Percentiles rank a stretch among this genome's conserved stretches.
These are phyloP conservation scores for Drosophila hamatofila DNA, from an alignment of 2,888 invertebrate species.

Conservation along the genomic window DNA sequence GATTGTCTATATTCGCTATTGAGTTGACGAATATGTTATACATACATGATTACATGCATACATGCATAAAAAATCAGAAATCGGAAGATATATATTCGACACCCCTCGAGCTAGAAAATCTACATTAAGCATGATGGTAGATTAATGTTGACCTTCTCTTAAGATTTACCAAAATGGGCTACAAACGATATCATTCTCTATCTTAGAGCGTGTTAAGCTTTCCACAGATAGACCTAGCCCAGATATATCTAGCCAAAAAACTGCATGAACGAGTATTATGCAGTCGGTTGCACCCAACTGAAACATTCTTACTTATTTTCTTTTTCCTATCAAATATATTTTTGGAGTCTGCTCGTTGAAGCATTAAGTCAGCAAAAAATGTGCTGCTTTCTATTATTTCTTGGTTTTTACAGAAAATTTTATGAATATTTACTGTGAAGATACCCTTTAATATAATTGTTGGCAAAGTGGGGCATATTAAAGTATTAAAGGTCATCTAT, in stretches of 20 bases:
- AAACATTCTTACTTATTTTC: not conserved
- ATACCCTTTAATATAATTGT: not conserved
- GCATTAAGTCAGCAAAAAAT: conserved; percentile 39
- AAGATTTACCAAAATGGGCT: no score
- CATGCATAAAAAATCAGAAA: not conserved
- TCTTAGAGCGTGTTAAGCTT: no score
- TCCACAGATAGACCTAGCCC: no score
- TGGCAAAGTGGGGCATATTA: not conserved
- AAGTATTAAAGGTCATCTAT: no score
- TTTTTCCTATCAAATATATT: not conserved
- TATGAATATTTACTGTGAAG: conserved; percentile 28
- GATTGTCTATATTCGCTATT: no score
- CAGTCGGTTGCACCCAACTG: not conserved
- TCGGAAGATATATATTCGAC: not conserved
- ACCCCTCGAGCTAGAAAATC: not conserved
- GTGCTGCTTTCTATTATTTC: conserved; percentile 38
- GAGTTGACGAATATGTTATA: no score
- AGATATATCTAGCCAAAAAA: no score
- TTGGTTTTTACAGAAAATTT: conserved; percentile 18
- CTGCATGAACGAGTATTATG: not conserved
- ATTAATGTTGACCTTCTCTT: no score
- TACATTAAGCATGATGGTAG: no score
- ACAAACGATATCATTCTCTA: no score
- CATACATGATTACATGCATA: no score
- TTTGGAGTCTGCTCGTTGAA: conserved; percentile 19